Percentiles rank a stretch among this genome's conserved stretches.
phyloP scores from a whole-genome alignment of 2,797 vertebrate genomes.

The Hemibagrus guttatus region DNA sequence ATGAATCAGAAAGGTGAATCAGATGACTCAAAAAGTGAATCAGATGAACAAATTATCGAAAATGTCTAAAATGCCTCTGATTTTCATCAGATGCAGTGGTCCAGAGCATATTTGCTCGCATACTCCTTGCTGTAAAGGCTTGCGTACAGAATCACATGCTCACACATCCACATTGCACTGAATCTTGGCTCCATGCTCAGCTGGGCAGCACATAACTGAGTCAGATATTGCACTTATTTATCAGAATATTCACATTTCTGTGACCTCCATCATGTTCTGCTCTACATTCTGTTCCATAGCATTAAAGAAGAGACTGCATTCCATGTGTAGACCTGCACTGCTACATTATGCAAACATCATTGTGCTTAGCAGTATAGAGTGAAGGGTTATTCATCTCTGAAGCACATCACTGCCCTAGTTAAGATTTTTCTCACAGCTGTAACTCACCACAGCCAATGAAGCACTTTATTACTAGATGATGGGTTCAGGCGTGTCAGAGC shows the following conservation, averaged over 20 bases:
- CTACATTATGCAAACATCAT: slow-evolving; percentile 16
- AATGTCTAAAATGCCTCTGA: background rate
- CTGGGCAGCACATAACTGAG: background rate
- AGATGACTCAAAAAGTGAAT: background rate
- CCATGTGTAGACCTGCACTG: background rate
- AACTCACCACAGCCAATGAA: background rate
- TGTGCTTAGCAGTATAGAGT: background rate
- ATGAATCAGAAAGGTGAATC: background rate
- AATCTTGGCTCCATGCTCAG: background rate
- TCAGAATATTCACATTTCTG: slow-evolving; percentile 11
- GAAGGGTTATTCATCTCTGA: slow-evolving; percentile 11
- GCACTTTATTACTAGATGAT: background rate
- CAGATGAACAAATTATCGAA: background rate
- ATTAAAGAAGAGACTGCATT: background rate
- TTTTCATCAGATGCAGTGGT: background rate
- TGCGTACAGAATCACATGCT: background rate
- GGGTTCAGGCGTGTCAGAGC: background rate
- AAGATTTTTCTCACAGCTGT: background rate
- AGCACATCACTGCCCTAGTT: background rate
- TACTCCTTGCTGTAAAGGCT: background rate
- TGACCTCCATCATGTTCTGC: background rate
- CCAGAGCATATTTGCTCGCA: background rate
- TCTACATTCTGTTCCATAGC: background rate
- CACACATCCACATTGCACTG: background rate
- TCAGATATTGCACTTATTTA: slow-evolving; percentile 4